Evolutionary conservation across 30 jellyfish, hydroid and myxozoan species (phyloP), one percentile per base, ranked within the genome.

Genomic region (Aurelia aurita): DNA sequence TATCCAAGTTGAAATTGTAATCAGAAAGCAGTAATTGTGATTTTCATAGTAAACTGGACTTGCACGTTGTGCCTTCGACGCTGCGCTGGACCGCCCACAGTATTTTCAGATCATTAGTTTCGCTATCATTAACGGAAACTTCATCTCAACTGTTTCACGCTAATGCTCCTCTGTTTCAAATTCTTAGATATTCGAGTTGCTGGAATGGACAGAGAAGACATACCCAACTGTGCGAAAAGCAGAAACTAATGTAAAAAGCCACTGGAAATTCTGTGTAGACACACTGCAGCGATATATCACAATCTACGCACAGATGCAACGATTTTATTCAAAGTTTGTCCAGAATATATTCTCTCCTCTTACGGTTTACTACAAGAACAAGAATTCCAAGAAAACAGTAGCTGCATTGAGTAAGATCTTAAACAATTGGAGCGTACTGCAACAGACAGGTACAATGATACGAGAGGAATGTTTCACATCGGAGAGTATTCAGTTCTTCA

Each of bases 121-220:
- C 7, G 4, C 7, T 34, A 34, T 34, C 46, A 34, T 34, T 34
- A 15, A 39, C 0, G 9, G 13, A 39, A 7, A 5, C n/a, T 39
- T 39, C 1, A 39, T 39, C 51, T 39, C 1, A 39, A 39, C 16
- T 8, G 0, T 7, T 3, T 6, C 9, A 0, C 7, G 51, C 9
- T 9, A 6, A 39, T 15, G 16, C 51, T 39, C 16, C 51, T 39
- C 51, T 69, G 66, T 14, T 34, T 23, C 69, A 10, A 55, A 9
- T 76, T 27, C 43, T 1, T 60, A 81, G 91, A 81, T 81, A 19
- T 49, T 67, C 58, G 91, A 81, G 43, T 34, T 81, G 34, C 80
- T 81, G 23, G 91, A 81, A 58, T 81, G 91, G 91, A 81, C 91
- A 4, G 91, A 81, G 76, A 81, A 68, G 69, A 81, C 91, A 1